These are phyloP conservation scores for Orius insidiosus DNA, from an alignment of 1,140 invertebrate genomes.

Conservation along the genomic window DNA sequence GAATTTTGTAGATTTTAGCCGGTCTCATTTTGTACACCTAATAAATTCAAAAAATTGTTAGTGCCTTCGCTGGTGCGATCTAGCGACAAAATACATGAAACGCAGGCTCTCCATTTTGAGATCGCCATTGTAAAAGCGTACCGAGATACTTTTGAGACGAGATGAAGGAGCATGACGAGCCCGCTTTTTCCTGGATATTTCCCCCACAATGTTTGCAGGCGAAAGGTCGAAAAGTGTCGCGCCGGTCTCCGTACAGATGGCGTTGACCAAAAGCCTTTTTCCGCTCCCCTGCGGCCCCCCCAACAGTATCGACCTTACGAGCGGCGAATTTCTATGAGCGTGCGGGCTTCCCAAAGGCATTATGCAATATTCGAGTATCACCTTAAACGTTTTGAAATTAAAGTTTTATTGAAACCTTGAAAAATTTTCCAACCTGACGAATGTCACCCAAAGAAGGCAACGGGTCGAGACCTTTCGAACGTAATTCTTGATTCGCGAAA, in stretches of 20 bases:
- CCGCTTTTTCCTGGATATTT: slow-evolving; percentile 90
- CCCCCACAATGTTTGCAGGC: slow-evolving; percentile 71
- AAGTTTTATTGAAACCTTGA: no score
- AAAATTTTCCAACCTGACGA: slow-evolving; percentile 47
- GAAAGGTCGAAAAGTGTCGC: slow-evolving; percentile 83
- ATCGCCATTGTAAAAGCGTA: slow-evolving; percentile 18
- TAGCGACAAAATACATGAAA: no score
- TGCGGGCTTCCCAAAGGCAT: slow-evolving; percentile 67
- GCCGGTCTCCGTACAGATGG: slow-evolving; percentile 74
- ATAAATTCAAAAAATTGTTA: no score
- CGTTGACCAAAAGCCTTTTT: slow-evolving; percentile 73
- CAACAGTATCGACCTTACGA: slow-evolving; percentile 71
- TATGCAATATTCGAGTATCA: slow-evolving; percentile 78
- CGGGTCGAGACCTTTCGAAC: slow-evolving; percentile 37
- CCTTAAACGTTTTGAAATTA: slow-evolving; percentile 15
- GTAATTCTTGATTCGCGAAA: slow-evolving; percentile 36
- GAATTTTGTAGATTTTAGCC: no score
- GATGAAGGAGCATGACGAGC: slow-evolving; percentile 77
- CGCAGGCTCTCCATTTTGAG: no score
- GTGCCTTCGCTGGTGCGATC: no score
- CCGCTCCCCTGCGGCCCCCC: slow-evolving; percentile 66
- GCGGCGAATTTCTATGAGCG: slow-evolving; percentile 58
- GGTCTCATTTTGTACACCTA: no score
- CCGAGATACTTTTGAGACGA: slow-evolving; percentile 43
- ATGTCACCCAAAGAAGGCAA: slow-evolving; percentile 60